These are phyloP conservation scores for Encarsia formosa DNA, from an alignment of 2,888 invertebrate genomes.

Conservation along the genomic window DNA sequence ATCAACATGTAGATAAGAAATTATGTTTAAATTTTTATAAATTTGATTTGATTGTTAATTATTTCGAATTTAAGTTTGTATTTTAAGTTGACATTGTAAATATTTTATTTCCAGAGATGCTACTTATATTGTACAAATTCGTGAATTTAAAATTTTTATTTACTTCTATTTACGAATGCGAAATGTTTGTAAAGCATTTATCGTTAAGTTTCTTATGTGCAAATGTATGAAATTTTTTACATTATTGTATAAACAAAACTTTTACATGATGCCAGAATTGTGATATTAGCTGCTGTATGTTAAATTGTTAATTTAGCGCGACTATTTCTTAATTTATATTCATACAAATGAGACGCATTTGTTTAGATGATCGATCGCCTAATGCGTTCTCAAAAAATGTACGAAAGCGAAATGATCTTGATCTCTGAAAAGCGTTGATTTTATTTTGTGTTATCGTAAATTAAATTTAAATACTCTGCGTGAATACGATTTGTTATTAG, in stretches of 20 bases:
- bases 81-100: constrained; percentile 12
- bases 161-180: constrained; percentile 2
- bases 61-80: constrained; percentile 6
- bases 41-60: constrained; percentile 8
- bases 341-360: constrained; percentile 13
- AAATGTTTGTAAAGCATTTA: constrained; percentile 7
- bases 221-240: constrained; percentile 11
- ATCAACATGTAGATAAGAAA: constrained; percentile 5
- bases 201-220: constrained; percentile 20
- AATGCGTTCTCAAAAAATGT: constrained; percentile 6
- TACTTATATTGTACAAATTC: constrained; percentile 20
- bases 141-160: constrained; percentile 14
- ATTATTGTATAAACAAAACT: constrained; percentile 10
- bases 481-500: constrained; percentile 29
- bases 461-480: constrained; percentile 32
- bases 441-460: constrained; percentile 40
- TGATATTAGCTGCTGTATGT: constrained; percentile 48
- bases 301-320: constrained; percentile 32
- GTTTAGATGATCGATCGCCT: constrained; percentile 12
- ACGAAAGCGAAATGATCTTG: constrained; percentile 32
- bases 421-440: constrained; percentile 44
- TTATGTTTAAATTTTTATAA: constrained; percentile 1
- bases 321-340: constrained; percentile 8
- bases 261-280: constrained; percentile 38
- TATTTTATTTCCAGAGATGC: constrained; percentile 14